Evolutionary conservation across 2,888 invertebrate species (phyloP), one percentile per base, ranked within the genome.

Genomic region (Pollenia amentaria): DNA sequence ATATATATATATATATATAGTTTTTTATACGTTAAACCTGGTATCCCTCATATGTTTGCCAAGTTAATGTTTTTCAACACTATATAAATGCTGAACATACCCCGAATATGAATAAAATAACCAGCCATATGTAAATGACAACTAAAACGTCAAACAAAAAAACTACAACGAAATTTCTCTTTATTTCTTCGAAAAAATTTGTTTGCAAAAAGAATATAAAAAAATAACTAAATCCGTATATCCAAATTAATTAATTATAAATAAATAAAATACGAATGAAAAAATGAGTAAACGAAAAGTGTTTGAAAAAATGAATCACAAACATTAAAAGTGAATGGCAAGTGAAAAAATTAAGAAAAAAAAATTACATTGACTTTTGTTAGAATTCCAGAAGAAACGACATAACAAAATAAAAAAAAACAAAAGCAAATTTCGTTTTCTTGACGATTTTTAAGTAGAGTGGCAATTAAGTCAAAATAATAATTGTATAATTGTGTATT

Each of bases 131-230:
- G 86, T 65, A 62, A 65, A 55, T 86, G 86, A 87, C 86, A 87
- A 46, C 9, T 44, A 29, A 82, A 87, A 87, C 84, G 87, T 88
- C 88, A 88, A 88, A 88, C 55, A 88, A 82, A 69, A 84, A 79
- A 85, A 62, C 29, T 78, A 84, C 79, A 82, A 87, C 87, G 87
- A 84, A 87, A 85, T 88, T 88, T 88, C 86, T 87, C 86, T 86
- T 88, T 87, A 84, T 84, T 88, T 85, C 77, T 67, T 77, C 73
- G 57, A 70, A 85, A 55, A 65, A 85, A 81, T 60, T 76, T 81
- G 83, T 87, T 87, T 83, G 79, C 83, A 75, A 86, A 83, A 73
- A 57, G 14, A 84, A 84, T 53, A 72, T 73, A n/a, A 62, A 44
- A 73, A 62, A 78, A 76, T 16, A 64, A 48, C 44, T n/a, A 16